Evolutionary conservation across 2,888 invertebrate genomes (phyloP), one percentile per base, ranked within the genome.

Genomic region (Chrysodeixis includens): DNA sequence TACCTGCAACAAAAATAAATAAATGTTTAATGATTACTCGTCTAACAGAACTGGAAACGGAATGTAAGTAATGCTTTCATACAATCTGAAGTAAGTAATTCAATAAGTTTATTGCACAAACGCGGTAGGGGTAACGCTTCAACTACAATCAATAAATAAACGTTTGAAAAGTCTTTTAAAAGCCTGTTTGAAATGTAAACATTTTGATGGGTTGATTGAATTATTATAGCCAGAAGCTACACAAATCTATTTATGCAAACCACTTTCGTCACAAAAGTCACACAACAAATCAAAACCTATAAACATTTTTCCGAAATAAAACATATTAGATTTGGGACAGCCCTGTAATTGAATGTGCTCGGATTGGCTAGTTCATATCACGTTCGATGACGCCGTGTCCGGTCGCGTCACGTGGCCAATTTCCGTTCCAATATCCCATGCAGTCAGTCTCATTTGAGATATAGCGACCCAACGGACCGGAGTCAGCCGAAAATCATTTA

Each of bases 341-440:
- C 83, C 77, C 84, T 81, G 76, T 92, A 92, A 93, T 92, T 92
- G 89, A 93, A 93, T 90, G 84, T 82, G 74, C 83, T 71, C 85
- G 89, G 93, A 93, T 94, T 93, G 93, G 92, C 90, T 88, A 88
- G 91, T 90, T 89, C 90, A 85, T 88, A 88, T 90, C 89, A 88
- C 87, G 86, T 85, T 84, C 88, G 88, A 90, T 91, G 91, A 90
- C 90, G 91, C 87, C 88, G 86, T 86, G 84, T 91, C 92, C 92
- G 90, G 88, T 82, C 85, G 82, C 86, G 91, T 90, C 92, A 91
- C 90, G 89, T 91, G 90, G 87, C 86, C 90, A 89, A 94, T 94
- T 93, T 94, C 94, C 94, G 87, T 86, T 82, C 76, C 88, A 89
- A 93, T 92, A 91, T 94, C 93, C 93, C 84, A 86, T 88, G 88